Percentiles rank a stretch among this genome's conserved stretches.
These are phyloP conservation scores for Chalcis sispes DNA, from an alignment of 2,888 invertebrate genomes.

Conservation along the genomic window DNA sequence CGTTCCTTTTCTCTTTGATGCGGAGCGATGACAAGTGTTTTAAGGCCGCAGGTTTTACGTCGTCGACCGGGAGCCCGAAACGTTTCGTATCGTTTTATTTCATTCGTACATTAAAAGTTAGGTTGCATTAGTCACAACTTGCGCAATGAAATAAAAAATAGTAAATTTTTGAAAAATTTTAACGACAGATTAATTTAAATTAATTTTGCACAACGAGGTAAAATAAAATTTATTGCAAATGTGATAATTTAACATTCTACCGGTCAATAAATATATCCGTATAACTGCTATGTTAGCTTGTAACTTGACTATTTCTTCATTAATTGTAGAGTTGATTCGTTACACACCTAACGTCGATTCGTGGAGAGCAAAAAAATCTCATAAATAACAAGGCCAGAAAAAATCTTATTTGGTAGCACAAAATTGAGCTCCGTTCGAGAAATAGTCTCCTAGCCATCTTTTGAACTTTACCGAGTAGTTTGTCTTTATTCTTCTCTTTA, in stretches of 20 bases:
- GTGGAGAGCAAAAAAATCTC: neutral
- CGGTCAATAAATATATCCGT: neutral
- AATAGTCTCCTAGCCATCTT: slow-evolving; percentile 19
- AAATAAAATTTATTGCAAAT: no score
- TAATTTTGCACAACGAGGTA: no score
- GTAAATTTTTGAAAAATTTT: no score
- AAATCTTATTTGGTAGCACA: slow-evolving; percentile 12
- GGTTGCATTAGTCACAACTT: neutral
- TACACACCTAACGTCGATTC: slow-evolving; percentile 9
- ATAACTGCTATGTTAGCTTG: neutral
- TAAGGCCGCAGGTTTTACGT: slow-evolving; percentile 11
- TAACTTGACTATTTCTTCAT: no score
- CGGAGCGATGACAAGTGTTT: slow-evolving; percentile 32
- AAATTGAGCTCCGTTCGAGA: slow-evolving; percentile 28
- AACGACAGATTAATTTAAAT: no score
- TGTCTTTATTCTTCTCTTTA: neutral
- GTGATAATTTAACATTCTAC: no score
- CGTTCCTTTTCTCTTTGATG: slow-evolving; percentile 4
- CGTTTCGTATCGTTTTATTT: neutral
- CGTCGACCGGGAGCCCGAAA: neutral
- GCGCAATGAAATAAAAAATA: no score
- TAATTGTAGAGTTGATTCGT: neutral
- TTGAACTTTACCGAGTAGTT: neutral
- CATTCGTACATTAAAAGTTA: neutral
- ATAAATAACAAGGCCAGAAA: slow-evolving; percentile 23